These are phyloP conservation scores for Squalus acanthias DNA, from an alignment of 2,797 vertebrate genomes.

Conservation along the genomic window DNA sequence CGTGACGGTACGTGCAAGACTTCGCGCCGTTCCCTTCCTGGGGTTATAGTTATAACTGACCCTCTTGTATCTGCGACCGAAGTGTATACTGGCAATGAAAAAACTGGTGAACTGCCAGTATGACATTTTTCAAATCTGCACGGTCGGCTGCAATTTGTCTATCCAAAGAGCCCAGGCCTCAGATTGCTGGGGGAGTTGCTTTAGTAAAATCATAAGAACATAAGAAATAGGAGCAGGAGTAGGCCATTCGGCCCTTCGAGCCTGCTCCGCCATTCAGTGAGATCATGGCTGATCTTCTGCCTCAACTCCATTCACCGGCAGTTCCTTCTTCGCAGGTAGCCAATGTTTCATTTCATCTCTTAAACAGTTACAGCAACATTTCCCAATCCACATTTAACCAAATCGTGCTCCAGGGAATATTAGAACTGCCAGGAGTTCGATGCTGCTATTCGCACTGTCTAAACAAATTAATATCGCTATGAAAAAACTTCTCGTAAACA, in stretches of 20 bases:
- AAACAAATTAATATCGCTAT: neutral
- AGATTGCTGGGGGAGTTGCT: neutral
- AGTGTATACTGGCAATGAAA: neutral
- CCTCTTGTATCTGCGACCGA: neutral
- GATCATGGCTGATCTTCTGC: too few relatives aligned
- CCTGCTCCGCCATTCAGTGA: too few relatives aligned
- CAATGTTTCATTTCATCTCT: neutral
- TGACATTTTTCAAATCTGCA: neutral
- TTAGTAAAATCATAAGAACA: neutral
- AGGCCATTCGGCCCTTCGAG: too few relatives aligned
- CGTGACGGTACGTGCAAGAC: neutral
- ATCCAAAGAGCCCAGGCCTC: too few relatives aligned
- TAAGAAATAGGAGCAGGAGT: too few relatives aligned
- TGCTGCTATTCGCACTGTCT: neutral
- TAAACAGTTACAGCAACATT: neutral
- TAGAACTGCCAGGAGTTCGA: neutral
- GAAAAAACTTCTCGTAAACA: neutral
- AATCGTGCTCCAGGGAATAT: neutral
- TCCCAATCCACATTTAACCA: neutral
- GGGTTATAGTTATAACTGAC: neutral
- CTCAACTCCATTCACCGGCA: too few relatives aligned
- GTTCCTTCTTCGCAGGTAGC: neutral
- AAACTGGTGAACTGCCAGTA: neutral
- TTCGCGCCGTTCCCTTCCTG: neutral
- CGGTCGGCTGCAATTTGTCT: neutral